Evolutionary conservation across 2,797 vertebrate species (phyloP), one percentile per base, ranked within the genome.

Genomic region (Aphelocoma californica): DNA sequence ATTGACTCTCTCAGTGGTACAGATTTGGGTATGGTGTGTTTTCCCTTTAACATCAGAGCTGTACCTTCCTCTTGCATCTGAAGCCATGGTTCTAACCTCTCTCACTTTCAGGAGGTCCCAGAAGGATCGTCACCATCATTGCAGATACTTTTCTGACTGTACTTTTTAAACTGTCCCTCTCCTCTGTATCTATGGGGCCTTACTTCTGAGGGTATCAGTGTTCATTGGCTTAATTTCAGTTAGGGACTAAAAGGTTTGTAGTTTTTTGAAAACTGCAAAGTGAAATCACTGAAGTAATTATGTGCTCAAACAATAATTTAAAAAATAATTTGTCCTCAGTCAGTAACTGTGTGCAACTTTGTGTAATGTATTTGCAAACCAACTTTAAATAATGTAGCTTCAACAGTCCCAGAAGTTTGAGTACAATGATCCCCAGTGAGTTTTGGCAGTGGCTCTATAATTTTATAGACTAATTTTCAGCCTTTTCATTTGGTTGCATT

Each of bases 121-220:
- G 82, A 44, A 48, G 36, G 61, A 70, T 54, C 47, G 15, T 80
- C 10, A 7, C n/a, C 66, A 57, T 79, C 11, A 23, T 7, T 74
- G 56, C 31, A 54, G 61, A 24, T 16, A 18, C n/a, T 54, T 71
- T 81, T 54, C 70, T 58, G 12, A 15, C 60, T 31, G 12, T 47
- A 8, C 11, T n/a, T 66, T 62, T 61, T 32, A 51, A 32, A 20
- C 19, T 70, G 42, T 31, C 16, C 21, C 67, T 85, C 29, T 48
- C 25, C 20, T 38, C 25, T 56, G 9, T 0, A 0, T 18, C 9
- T 34, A 20, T 0, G 1, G 29, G 24, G 5, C 36, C 42, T 50
- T 62, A 10, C 16, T 36, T 40, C 64, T 61, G 26, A 54, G 24
- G 8, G 13, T 18, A 16, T 62, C 34, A 15, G 19, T 42, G 51